Base-by-base conservation (phyloP, 2,113 vertebrate genomes). In the Oostethus manadensis region DNA sequence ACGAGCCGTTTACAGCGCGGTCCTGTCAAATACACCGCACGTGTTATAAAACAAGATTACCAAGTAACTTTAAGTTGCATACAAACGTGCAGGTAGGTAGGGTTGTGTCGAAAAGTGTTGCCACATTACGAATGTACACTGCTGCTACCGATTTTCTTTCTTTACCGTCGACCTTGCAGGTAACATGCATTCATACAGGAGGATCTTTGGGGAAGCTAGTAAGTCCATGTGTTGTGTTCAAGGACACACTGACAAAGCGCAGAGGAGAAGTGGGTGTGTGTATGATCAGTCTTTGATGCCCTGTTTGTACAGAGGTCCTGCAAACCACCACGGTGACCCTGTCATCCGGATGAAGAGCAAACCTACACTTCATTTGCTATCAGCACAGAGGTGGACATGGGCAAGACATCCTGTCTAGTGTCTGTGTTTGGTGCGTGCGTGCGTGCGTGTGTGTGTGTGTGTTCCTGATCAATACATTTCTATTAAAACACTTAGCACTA, bases 391-490 rank as follows among this genome's bases (percentile, higher is more conserved):
- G 42, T 42, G 56, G 5, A 17, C 22, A n/a, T 45, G 9, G 42
- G 56, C 42, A 42, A 53, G 33, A 53, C 29, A 17, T 18, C 40
- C 7, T 26, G 44, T 48, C 44, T 18, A 46, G 17, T 61, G 49
- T 51, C 14, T 38, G 33, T n/a, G n/a, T n/a, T n/a, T n/a, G n/a
- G n/a, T n/a, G n/a, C n/a, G n/a, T n/a, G 59, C 56, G 68, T 47
- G 53, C 51, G 71, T 56, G 64, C 66, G 74, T 80, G 72, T 70
- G 76, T 49, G 69, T 74, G 40, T 23, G 73, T 68, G 68, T 60
- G 68, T 68, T 49, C 69, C 56, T 61, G 66, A 89, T 89, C 85
- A 77, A 87, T 89, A 79, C 18, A 47, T 80, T 84, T 85, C 83
- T 79, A 81, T 86, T 78, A 82, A 74, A 79, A 79, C 84, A 84